A percentile compares a stretch with the other conserved stretches of the same genome.
Evolutionary conservation across 2,888 invertebrate species (phyloP).

Genomic region (Drosophila formosana): DNA sequence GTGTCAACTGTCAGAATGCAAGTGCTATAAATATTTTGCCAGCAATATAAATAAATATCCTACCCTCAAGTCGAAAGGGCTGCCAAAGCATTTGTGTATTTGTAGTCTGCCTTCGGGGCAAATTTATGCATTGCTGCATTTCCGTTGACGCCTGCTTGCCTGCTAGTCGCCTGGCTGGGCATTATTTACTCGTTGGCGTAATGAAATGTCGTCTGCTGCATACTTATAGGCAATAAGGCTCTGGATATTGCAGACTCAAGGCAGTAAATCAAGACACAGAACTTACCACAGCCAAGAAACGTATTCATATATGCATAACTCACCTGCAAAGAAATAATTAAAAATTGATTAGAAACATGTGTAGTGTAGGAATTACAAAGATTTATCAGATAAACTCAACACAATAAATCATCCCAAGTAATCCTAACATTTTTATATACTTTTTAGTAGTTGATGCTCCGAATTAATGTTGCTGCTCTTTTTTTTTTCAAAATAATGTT

Average conservation of each 20-base stretch:
- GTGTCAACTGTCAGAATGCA: slow-evolving; percentile 40
- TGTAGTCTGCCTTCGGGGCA: slow-evolving; percentile 24
- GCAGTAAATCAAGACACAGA: slow-evolving; percentile 5
- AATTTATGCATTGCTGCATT: slow-evolving; percentile 55
- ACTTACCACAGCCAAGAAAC: slow-evolving; percentile 9
- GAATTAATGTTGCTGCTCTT: not conserved
- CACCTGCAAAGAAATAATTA: slow-evolving; percentile 40
- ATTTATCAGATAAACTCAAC: not conserved
- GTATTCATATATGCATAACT: slow-evolving; percentile 16
- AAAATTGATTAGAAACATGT: not conserved
- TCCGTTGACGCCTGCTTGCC: slow-evolving; percentile 33
- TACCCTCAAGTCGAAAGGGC: not conserved
- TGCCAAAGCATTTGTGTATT: slow-evolving; percentile 13
- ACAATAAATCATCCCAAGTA: not conserved
- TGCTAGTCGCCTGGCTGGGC: slow-evolving; percentile 2
- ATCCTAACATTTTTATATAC: not conserved
- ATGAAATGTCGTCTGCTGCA: slow-evolving; percentile 31
- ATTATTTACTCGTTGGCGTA: slow-evolving; percentile 29
- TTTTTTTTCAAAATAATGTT: too few species aligned
- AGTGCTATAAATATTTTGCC: slow-evolving; percentile 43
- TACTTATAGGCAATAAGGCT: not conserved
- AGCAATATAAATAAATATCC: slow-evolving; percentile 45
- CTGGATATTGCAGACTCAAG: not conserved
- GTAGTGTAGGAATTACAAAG: not conserved
- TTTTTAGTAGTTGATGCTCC: not conserved